A percentile compares a stretch with the other conserved stretches of the same genome.
Conservation (phyloP, 2,888 invertebrate genomes). For the Phrixothrix hirtus region DNA sequence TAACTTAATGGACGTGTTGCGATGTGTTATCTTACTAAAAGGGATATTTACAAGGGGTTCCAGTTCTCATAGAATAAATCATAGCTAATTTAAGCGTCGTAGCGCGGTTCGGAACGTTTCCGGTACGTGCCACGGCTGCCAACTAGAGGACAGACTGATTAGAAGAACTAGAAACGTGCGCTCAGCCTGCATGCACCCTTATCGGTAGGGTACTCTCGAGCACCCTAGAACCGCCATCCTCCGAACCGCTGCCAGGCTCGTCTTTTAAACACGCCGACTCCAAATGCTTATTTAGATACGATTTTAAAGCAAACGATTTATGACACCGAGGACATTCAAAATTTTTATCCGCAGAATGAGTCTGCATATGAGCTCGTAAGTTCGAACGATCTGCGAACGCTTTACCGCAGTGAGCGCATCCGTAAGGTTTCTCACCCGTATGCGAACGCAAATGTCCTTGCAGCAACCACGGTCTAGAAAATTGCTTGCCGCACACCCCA, state of each 20-base stretch:
- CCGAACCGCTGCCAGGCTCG: slow-evolving; percentile 24
- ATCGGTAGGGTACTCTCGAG: slow-evolving; percentile 21
- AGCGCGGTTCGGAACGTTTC: slow-evolving; percentile 44
- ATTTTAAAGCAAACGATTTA: slow-evolving; percentile 91
- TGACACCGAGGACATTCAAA: slow-evolving; percentile 85
- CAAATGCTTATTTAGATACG: slow-evolving; percentile 92
- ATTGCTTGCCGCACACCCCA: slow-evolving; percentile 90
- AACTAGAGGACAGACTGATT: slow-evolving; percentile 36
- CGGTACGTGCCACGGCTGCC: slow-evolving; percentile 47
- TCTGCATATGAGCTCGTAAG: slow-evolving; percentile 91
- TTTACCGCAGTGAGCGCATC: slow-evolving; percentile 92
- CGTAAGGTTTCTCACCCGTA: slow-evolving; percentile 92
- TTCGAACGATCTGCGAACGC: slow-evolving; percentile 94
- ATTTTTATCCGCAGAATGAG: slow-evolving; percentile 88
- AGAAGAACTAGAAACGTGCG: slow-evolving; percentile 18
- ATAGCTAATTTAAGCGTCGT: slow-evolving; percentile 50
- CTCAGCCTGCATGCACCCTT: slow-evolving; percentile 26
- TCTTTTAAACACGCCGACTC: slow-evolving; percentile 77
- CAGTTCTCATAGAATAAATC: slow-evolving; percentile 53
- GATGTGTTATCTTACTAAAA: slow-evolving; percentile 54
- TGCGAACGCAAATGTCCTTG: slow-evolving; percentile 87
- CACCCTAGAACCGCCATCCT: slow-evolving; percentile 25
- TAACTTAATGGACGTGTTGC: slow-evolving; percentile 58
- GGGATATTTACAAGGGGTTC: slow-evolving; percentile 54
- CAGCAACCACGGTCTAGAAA: slow-evolving; percentile 93